phyloP scores from a whole-genome alignment of 2,888 invertebrate species.

The Pyrrhopygopsis socrates region DNA sequence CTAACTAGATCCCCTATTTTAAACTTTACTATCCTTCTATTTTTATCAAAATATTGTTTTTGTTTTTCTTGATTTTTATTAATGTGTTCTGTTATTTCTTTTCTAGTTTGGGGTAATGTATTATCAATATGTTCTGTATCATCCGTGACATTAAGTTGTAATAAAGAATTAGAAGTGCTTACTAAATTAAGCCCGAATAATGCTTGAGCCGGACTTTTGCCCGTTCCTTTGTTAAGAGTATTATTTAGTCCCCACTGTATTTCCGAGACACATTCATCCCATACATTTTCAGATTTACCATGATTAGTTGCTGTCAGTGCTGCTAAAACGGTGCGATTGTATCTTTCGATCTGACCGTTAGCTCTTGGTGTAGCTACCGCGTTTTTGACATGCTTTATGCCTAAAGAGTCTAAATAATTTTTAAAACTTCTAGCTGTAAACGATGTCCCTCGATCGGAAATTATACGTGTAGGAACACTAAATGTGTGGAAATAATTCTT shows the following conservation, averaged over 20 bases:
- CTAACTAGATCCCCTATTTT: conserved; percentile 23
- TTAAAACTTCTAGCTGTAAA: conserved; percentile 14
- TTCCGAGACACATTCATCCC: conserved; percentile 27
- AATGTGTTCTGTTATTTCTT: conserved; percentile 15
- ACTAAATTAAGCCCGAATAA: conserved; percentile 17
- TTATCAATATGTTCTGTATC: background rate
- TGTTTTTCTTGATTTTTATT: background rate
- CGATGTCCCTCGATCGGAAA: background rate
- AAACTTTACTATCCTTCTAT: background rate
- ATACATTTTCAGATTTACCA: conserved; percentile 23
- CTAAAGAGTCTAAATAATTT: conserved; percentile 11
- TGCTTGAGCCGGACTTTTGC: conserved; percentile 18
- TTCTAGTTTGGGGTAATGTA: conserved; percentile 1
- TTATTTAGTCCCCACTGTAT: conserved; percentile 35
- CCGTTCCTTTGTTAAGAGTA: conserved; percentile 21
- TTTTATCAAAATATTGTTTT: conserved; percentile 6
- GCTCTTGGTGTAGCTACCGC: conserved; percentile 31
- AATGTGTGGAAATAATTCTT: conserved; percentile 18
- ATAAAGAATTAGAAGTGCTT: conserved; percentile 7
- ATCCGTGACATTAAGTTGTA: conserved; percentile 10
- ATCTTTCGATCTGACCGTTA: conserved; percentile 34
- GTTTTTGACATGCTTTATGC: conserved; percentile 28
- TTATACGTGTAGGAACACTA: background rate
- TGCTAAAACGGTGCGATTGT: conserved; percentile 15
- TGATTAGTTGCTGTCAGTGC: conserved; percentile 13